These are phyloP conservation scores for Pterophyllum scalare DNA, from an alignment of 2,113 vertebrate species.

Conservation along the genomic window DNA sequence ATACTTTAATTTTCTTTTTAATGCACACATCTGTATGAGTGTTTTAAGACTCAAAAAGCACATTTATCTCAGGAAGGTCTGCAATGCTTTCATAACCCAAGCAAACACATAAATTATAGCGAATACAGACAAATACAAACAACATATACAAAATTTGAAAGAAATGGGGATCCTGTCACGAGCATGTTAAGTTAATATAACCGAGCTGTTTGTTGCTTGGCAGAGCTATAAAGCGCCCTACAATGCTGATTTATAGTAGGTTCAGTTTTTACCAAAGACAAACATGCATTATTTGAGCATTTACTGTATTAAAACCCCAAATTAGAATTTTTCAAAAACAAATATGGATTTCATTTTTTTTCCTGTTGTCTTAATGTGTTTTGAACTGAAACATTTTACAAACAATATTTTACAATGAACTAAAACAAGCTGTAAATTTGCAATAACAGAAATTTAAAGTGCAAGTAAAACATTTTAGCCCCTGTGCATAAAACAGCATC, in stretches of 20 bases:
- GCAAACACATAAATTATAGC: background rate
- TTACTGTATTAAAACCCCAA: background rate
- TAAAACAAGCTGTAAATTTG: background rate
- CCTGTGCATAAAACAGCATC: background rate
- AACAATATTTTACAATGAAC: background rate
- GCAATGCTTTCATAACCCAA: background rate
- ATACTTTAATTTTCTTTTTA: constrained; percentile 46
- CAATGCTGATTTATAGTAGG: background rate
- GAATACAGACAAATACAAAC: background rate
- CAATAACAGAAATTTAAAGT: background rate
- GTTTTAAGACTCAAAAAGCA: background rate
- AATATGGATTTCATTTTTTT: background rate
- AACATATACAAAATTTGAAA: background rate
- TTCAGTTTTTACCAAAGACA: too few species aligned
- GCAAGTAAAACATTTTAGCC: background rate
- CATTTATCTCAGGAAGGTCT: background rate
- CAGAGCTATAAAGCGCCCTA: background rate
- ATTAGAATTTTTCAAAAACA: background rate
- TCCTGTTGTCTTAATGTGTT: background rate
- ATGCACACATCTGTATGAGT: background rate
- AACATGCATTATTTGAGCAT: background rate
- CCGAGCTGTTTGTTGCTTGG: background rate
- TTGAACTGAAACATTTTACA: background rate
- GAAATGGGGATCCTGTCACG: background rate
- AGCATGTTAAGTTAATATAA: background rate